phyloP scores from a whole-genome alignment of 2,888 invertebrate species.

The Drosophila koepferae region DNA sequence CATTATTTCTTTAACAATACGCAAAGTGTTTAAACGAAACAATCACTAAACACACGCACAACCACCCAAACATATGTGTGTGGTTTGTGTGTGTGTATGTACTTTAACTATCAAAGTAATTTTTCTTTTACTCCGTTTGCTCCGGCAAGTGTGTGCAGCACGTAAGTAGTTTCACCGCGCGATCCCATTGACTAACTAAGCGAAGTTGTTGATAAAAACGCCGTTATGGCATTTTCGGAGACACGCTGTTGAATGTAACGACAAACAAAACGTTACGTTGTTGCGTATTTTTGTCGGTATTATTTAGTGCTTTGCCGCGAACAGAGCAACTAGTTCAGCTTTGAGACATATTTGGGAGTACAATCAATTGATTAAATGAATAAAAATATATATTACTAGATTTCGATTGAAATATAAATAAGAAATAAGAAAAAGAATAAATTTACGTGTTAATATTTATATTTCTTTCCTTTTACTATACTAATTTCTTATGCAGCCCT shows the following conservation, averaged over 20 bases:
- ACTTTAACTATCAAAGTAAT: constrained; percentile 17
- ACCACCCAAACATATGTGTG: neutral
- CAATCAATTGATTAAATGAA: neutral
- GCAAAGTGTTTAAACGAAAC: constrained; percentile 24
- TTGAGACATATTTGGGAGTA: neutral
- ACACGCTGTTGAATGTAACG: constrained; percentile 37
- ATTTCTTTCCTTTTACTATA: no score
- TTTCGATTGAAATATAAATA: neutral
- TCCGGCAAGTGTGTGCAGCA: constrained; percentile 28
- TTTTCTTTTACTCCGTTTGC: constrained; percentile 29
- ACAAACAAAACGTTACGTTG: constrained; percentile 14
- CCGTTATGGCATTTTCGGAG: constrained; percentile 52
- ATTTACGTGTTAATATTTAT: neutral
- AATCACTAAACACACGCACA: constrained; percentile 14
- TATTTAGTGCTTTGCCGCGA: constrained; percentile 19
- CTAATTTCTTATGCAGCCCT: no score
- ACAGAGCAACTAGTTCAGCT: neutral
- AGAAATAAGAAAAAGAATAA: neutral
- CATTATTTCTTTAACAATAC: constrained; percentile 25
- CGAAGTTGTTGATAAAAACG: constrained; percentile 55
- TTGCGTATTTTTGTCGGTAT: constrained; percentile 34
- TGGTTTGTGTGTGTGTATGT: neutral
- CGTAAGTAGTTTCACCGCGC: constrained; percentile 67
- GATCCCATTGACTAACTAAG: constrained; percentile 63
- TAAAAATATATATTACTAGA: neutral